A percentile compares a stretch with the other conserved stretches of the same genome.
These are phyloP conservation scores for Phlogophora meticulosa DNA, from an alignment of 2,888 invertebrate genomes.

Conservation along the genomic window DNA sequence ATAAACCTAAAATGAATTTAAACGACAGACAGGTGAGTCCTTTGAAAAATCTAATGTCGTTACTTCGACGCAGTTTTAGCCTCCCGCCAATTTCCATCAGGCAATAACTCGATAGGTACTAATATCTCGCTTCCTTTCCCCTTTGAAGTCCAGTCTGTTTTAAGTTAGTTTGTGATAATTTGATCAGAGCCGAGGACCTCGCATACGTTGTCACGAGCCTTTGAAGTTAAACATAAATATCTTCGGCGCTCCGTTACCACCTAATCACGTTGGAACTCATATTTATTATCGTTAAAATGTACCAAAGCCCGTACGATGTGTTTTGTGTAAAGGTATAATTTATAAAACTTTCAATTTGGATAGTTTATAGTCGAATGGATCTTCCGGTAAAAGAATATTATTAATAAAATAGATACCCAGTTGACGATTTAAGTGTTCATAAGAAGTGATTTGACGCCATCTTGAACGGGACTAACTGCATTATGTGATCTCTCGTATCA, in stretches of 20 bases:
- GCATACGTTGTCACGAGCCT: constrained; percentile 47
- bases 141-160: constrained; percentile 77
- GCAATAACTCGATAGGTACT: constrained; percentile 70
- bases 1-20: not conserved
- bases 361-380: constrained; percentile 21
- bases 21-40: constrained; percentile 7
- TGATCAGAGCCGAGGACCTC: constrained; percentile 66
- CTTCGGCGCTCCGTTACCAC: constrained; percentile 29
- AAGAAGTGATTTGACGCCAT: constrained; percentile 14
- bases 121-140: constrained; percentile 67
- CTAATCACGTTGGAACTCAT: constrained; percentile 29
- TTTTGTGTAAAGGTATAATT: constrained; percentile 21
- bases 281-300: constrained; percentile 44
- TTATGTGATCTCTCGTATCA: not conserved
- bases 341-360: constrained; percentile 33
- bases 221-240: constrained; percentile 64
- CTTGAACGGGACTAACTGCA: not conserved
- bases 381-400: constrained; percentile 17
- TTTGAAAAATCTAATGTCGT: constrained; percentile 27
- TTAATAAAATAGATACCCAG: constrained; percentile 19
- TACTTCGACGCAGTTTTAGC: constrained; percentile 10
- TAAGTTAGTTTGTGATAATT: constrained; percentile 77
- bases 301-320: not conserved
- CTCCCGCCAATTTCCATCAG: constrained; percentile 65
- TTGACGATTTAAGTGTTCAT: constrained; percentile 30